phyloP scores from a whole-genome alignment of 2,888 invertebrate genomes.

The Cybosia mesomella region DNA sequence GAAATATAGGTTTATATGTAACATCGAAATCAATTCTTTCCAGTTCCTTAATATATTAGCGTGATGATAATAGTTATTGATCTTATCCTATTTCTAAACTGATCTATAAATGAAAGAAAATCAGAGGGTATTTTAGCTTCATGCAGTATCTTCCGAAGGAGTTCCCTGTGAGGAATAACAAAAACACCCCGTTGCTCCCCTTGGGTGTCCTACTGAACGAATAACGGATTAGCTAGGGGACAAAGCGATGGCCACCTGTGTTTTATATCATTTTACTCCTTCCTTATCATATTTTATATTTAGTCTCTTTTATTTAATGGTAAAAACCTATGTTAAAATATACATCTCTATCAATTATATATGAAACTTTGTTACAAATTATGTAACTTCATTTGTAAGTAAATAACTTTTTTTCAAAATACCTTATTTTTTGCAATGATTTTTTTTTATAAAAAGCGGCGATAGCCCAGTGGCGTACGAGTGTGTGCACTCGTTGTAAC shows the following conservation, averaged over 20 bases:
- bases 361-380: background rate
- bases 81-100: slow-evolving; percentile 22
- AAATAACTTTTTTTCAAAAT: no score
- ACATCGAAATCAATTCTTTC: no score
- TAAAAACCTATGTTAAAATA: background rate
- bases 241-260: background rate
- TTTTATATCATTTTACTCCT: background rate
- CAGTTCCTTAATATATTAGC: no score
- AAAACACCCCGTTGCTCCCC: background rate
- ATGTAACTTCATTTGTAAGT: no score
- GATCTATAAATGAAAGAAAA: slow-evolving; percentile 24
- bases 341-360: background rate
- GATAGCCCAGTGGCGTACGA: no score
- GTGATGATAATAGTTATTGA: no score
- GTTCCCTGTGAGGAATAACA: slow-evolving; percentile 6
- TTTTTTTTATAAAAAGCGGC: no score
- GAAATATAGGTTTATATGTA: no score
- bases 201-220: background rate
- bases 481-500: no score
- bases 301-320: background rate
- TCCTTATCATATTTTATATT: background rate
- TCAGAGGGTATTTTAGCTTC: background rate
- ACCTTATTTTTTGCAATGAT: no score
- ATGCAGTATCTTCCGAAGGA: background rate
- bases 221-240: slow-evolving; percentile 7